phyloP scores from a whole-genome alignment of 1,140 invertebrate genomes.

The Panagrolaimus sp. region DNA sequence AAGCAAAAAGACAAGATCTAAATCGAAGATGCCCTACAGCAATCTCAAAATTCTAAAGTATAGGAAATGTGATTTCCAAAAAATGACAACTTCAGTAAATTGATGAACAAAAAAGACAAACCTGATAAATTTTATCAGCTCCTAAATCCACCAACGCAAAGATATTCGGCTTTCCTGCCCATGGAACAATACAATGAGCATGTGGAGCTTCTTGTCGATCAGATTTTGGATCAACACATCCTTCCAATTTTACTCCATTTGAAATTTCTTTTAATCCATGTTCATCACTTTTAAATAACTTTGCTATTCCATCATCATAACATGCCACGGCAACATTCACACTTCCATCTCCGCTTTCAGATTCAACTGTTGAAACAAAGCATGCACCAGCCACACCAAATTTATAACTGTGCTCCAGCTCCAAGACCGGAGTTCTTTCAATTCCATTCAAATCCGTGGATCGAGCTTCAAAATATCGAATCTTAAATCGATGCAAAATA shows the following conservation, averaged over 20 bases:
- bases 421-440: slow-evolving; percentile 1
- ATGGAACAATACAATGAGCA: slow-evolving; percentile 9
- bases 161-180: background rate
- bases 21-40: too few relatives aligned
- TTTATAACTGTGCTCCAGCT: background rate
- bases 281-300: slow-evolving; percentile 8
- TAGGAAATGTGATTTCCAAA: too few relatives aligned
- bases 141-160: slow-evolving; percentile 23
- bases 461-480: slow-evolving; percentile 1
- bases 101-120: background rate
- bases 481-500: background rate
- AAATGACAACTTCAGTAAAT: too few relatives aligned
- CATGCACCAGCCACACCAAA: slow-evolving; percentile 5
- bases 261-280: background rate
- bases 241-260: slow-evolving; percentile 11
- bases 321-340: slow-evolving; percentile 16
- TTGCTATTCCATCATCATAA: slow-evolving; percentile 25
- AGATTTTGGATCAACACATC: slow-evolving; percentile 8
- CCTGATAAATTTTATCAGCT: slow-evolving; percentile 22
- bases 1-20: too few relatives aligned
- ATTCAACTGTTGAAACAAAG: background rate
- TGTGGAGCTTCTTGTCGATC: slow-evolving; percentile 27
- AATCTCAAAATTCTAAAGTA: too few relatives aligned
- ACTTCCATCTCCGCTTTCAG: too few relatives aligned
- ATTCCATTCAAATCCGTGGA: background rate